These are phyloP conservation scores for Todus mexicanus DNA, from an alignment of 2,797 vertebrate genomes.

Conservation along the genomic window DNA sequence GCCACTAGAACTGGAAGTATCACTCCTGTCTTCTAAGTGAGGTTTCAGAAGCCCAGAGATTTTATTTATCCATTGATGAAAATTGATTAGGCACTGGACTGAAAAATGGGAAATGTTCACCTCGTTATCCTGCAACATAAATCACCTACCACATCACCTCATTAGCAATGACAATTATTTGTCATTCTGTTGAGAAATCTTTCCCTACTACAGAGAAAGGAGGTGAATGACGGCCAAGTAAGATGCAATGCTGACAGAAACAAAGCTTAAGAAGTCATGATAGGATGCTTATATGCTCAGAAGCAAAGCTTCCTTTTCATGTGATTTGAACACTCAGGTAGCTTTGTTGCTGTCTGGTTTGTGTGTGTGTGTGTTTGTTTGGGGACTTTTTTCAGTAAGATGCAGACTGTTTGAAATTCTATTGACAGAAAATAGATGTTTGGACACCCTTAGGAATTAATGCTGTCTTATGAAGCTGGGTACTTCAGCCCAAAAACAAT, in stretches of 20 bases:
- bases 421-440: not conserved
- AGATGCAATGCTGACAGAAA: not conserved
- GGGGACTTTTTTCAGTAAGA: not conserved
- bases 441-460: not conserved
- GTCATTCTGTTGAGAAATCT: not conserved
- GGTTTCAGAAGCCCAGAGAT: not conserved
- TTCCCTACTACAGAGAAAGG: not conserved
- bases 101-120: not conserved
- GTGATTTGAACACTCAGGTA: not conserved
- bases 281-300: not conserved
- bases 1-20: not conserved
- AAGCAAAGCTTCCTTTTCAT: not conserved
- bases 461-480: not conserved
- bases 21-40: not conserved
- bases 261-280: not conserved
- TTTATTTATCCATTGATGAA: not conserved
- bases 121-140: not conserved
- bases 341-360: not conserved
- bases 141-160: not conserved
- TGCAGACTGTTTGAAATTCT: not conserved
- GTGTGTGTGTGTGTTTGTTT: too few species aligned
- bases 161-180: not conserved
- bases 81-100: not conserved
- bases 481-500: not conserved
- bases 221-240: not conserved